Evolutionary conservation across 2,888 invertebrate genomes (phyloP).

Genomic region (Ophioninae sp.): DNA sequence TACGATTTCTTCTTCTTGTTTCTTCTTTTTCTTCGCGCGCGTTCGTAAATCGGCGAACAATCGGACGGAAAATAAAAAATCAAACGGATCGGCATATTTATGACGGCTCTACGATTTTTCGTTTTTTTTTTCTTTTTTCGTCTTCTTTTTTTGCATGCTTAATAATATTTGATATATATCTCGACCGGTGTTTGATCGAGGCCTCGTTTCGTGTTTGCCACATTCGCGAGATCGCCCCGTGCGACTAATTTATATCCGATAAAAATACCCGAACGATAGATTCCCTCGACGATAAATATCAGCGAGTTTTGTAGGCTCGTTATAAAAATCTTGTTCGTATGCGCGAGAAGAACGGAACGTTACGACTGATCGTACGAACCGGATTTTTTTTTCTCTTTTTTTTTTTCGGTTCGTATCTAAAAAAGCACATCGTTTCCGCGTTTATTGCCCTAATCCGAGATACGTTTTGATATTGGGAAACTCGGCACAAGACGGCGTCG

Average conservation of each 20-base stretch:
- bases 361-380: background rate
- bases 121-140: slow-evolving; percentile 10
- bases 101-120: background rate
- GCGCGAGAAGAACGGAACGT: background rate
- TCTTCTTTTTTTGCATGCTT: background rate
- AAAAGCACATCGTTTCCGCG: background rate
- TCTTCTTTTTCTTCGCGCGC: background rate
- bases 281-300: slow-evolving; percentile 4
- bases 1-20: background rate
- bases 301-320: background rate
- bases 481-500: no score
- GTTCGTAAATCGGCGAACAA: background rate
- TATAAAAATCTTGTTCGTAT: background rate
- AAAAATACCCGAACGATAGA: slow-evolving; percentile 5
- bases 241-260: background rate
- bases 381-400: background rate
- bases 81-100: background rate
- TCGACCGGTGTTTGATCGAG: background rate
- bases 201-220: background rate
- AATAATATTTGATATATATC: slow-evolving; percentile 20
- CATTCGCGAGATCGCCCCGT: background rate
- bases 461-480: background rate
- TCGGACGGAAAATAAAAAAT: background rate
- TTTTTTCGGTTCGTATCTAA: background rate
- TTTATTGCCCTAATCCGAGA: background rate